Conservation (phyloP, 2,113 vertebrate genomes). For the Gallinago undulata region DNA sequence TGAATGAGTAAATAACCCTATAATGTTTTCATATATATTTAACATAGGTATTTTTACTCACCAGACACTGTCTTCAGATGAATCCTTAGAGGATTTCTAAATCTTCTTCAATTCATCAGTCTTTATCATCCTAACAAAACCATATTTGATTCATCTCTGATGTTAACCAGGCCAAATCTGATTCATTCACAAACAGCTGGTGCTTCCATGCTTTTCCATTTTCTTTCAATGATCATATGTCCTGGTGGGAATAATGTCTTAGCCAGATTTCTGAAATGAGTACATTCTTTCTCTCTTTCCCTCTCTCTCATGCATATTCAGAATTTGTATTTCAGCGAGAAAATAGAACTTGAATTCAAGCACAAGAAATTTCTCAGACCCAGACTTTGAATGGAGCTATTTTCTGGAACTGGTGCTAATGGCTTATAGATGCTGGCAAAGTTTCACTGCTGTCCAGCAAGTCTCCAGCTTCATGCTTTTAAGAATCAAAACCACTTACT, state of each 20-base stretch:
- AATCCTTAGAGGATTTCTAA: constrained; percentile 38
- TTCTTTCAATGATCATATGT: constrained; percentile 56
- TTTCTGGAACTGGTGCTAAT: not conserved
- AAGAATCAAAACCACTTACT: not conserved
- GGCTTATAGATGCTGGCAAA: not conserved
- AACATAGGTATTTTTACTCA: not conserved
- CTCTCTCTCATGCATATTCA: constrained; percentile 17
- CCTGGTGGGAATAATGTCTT: constrained; percentile 40
- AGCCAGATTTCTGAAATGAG: constrained; percentile 52
- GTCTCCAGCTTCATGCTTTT: not conserved
- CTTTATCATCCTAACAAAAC: constrained; percentile 39
- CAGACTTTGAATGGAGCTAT: not conserved
- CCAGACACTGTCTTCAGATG: not conserved
- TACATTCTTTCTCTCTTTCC: not conserved
- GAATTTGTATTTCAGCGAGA: not conserved
- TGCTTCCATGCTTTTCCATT: constrained; percentile 56
- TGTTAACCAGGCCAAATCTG: constrained; percentile 44
- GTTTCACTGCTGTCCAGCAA: not conserved
- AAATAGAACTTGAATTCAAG: not conserved
- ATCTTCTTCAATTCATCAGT: constrained; percentile 35
- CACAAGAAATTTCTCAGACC: not conserved
- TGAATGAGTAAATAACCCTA: not conserved
- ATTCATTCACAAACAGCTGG: constrained; percentile 60
- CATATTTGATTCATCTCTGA: constrained; percentile 55
- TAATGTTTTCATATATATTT: not conserved